These are phyloP conservation scores for Amphilophus citrinellus DNA, from an alignment of 2,113 vertebrate genomes.

Conservation along the genomic window DNA sequence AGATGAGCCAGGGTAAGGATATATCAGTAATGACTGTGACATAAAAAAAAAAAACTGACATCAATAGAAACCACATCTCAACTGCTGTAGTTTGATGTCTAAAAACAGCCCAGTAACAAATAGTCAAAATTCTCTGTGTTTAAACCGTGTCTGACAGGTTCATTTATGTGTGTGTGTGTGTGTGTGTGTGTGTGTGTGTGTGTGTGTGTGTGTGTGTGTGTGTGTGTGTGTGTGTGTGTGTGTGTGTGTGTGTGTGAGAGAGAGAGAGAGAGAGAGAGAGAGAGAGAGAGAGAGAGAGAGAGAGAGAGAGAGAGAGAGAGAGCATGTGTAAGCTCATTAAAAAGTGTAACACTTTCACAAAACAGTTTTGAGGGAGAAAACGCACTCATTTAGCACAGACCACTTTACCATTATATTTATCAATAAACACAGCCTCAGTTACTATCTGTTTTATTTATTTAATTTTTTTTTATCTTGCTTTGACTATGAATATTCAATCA, in stretches of 20 bases:
- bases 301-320: neutral
- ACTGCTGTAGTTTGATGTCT: slow-evolving; percentile 74
- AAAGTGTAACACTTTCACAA: slow-evolving; percentile 56
- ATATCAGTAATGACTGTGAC: slow-evolving; percentile 66
- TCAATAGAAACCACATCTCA: slow-evolving; percentile 71
- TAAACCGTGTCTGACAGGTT: slow-evolving; percentile 71
- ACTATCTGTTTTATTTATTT: neutral
- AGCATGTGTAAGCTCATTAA: slow-evolving; percentile 58
- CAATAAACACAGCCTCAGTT: slow-evolving; percentile 55
- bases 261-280: too few relatives aligned
- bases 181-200: slow-evolving; percentile 20
- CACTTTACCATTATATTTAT: slow-evolving; percentile 54
- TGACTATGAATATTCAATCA: slow-evolving; percentile 50
- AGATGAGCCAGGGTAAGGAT: slow-evolving; percentile 59
- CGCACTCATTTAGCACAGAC: slow-evolving; percentile 57
- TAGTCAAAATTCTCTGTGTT: slow-evolving; percentile 69
- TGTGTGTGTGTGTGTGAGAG: too few relatives aligned
- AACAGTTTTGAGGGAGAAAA: slow-evolving; percentile 45
- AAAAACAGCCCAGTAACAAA: slow-evolving; percentile 75
- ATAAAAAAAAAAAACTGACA: slow-evolving; percentile 70
- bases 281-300: too few relatives aligned
- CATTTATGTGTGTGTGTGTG: slow-evolving; percentile 35
- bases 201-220: slow-evolving; percentile 24
- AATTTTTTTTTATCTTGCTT: slow-evolving; percentile 16
- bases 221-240: neutral